These are phyloP conservation scores for Ostrea edulis DNA, from an alignment of 1,140 invertebrate species.

Conservation along the genomic window DNA sequence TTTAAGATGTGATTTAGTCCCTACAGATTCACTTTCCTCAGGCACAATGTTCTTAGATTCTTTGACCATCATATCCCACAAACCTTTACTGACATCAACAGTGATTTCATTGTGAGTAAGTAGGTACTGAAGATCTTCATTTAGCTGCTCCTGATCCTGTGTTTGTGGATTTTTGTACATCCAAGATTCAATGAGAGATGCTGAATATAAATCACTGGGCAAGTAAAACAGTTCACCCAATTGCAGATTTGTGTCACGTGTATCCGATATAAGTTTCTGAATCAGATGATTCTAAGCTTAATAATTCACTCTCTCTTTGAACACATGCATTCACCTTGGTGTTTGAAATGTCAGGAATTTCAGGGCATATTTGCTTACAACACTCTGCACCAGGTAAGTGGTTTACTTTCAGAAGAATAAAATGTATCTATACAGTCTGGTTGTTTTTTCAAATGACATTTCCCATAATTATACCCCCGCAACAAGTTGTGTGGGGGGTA, in stretches of 20 bases:
- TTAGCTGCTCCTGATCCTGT: background rate
- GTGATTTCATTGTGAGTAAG: background rate
- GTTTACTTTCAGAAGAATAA: constrained; percentile 8
- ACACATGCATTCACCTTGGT: background rate
- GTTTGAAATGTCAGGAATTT: no score
- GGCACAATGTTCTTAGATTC: background rate
- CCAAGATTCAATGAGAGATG: background rate
- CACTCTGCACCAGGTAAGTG: background rate
- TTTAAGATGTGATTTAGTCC: background rate
- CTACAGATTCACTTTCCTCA: background rate
- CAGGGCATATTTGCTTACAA: no score
- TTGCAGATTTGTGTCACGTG: background rate
- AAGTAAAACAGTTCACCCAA: background rate
- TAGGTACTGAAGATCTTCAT: no score
- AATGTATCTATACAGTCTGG: constrained; percentile 2
- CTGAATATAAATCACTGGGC: background rate
- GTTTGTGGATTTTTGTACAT: background rate
- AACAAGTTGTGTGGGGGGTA: no score
- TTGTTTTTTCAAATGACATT: constrained; percentile 22
- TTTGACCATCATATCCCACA: background rate
- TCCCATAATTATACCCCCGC: no score
- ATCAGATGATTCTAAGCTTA: background rate
- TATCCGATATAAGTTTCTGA: background rate
- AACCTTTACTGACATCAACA: background rate
- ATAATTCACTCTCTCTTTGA: background rate